Evolutionary conservation across 92 coral and sea anemone species (phyloP).

Genomic region (Epizoanthus rinbou): DNA sequence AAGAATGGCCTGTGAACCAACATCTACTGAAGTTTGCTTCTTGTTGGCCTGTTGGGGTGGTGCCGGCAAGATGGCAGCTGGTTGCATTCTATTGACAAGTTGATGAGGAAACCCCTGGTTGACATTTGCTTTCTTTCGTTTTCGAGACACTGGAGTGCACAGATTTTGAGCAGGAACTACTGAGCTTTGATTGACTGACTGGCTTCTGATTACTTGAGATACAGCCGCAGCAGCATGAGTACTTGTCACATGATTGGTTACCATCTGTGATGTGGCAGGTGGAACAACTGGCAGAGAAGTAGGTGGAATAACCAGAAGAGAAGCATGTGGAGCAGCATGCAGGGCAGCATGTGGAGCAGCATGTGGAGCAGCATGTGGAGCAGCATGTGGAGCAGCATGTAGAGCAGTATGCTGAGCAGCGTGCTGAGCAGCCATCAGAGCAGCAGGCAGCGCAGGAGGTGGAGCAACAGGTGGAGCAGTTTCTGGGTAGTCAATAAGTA

Average conservation of each 20-base stretch:
- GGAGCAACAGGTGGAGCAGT: not conserved
- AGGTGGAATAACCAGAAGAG: too few relatives aligned
- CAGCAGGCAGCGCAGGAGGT: too few relatives aligned
- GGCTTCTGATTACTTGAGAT: slow-evolving; percentile 4
- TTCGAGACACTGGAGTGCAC: not conserved
- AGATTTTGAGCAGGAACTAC: not conserved
- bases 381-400: not conserved
- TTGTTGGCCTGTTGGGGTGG: slow-evolving; percentile 2
- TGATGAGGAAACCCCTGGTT: not conserved
- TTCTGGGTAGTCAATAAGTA: slow-evolving; percentile 26
- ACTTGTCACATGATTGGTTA: not conserved
- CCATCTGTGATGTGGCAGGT: not conserved
- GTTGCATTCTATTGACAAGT: not conserved
- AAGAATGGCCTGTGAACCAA: slow-evolving; percentile 39
- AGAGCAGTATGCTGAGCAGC: too few relatives aligned
- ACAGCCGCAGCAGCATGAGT: slow-evolving; percentile 2
- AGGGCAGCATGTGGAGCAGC: too few relatives aligned
- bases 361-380: not conserved
- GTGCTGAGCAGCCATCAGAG: too few relatives aligned
- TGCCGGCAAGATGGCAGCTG: not conserved
- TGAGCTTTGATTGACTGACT: not conserved
- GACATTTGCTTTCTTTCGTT: slow-evolving; percentile 26
- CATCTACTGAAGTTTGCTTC: slow-evolving; percentile 36
- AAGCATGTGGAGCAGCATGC: not conserved
- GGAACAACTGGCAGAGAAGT: too few relatives aligned